Evolutionary conservation across 2,888 invertebrate species (phyloP).

Genomic region (Alitta virens): DNA sequence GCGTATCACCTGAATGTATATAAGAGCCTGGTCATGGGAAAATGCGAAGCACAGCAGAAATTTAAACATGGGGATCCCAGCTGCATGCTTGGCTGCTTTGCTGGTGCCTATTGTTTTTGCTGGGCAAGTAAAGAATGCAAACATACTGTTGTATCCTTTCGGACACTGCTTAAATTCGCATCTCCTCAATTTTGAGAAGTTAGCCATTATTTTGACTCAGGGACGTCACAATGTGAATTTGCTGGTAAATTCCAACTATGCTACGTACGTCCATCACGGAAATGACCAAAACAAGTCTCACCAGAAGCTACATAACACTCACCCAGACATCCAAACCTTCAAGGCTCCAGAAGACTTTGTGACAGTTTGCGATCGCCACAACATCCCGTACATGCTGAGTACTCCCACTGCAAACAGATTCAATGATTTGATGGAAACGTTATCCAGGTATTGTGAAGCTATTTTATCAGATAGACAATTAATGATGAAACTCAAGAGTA

Average conservation of each 20-base stretch:
- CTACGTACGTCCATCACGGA: neutral
- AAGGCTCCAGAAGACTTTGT: constrained; percentile 18
- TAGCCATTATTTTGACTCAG: constrained; percentile 20
- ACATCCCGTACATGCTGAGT: constrained; percentile 26
- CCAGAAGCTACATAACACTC: too few relatives aligned
- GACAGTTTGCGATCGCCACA: constrained; percentile 27
- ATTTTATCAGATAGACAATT: constrained; percentile 16
- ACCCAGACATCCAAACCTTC: constrained; percentile 2
- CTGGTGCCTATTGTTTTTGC: neutral
- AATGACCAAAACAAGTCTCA: too few relatives aligned
- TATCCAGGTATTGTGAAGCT: constrained; percentile 24
- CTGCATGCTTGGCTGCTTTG: too few relatives aligned
- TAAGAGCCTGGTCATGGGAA: too few relatives aligned
- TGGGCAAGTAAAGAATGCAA: neutral
- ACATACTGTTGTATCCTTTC: constrained; percentile 28
- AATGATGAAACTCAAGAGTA: constrained; percentile 20
- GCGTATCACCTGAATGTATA: too few relatives aligned
- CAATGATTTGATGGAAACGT: constrained; percentile 20
- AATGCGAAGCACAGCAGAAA: too few relatives aligned
- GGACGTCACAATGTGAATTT: constrained; percentile 23
- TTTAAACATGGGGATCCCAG: too few relatives aligned
- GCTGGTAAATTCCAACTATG: constrained; percentile 23
- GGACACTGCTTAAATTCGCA: constrained; percentile 32
- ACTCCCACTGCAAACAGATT: constrained; percentile 22
- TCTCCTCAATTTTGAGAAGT: constrained; percentile 26